phyloP scores from a whole-genome alignment of 2,113 vertebrate species.

The Speoplatyrhinus poulsoni region DNA sequence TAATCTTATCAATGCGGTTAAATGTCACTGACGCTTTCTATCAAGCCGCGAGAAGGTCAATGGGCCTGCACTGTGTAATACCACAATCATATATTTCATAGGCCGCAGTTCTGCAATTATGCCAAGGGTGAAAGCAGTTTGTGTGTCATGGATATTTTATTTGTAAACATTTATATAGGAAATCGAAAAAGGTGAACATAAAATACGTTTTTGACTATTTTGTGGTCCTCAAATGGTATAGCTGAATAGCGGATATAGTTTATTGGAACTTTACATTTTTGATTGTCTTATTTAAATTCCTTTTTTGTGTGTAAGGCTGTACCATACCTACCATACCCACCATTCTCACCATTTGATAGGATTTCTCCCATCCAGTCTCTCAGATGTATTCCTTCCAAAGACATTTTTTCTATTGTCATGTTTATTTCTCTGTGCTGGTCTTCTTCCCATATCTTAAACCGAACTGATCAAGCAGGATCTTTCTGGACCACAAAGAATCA shows the following conservation, averaged over 20 bases:
- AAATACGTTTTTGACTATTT: not conserved
- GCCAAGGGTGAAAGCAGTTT: not conserved
- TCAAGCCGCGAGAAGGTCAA: slow-evolving; percentile 64
- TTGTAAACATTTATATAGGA: slow-evolving; percentile 6
- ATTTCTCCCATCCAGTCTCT: not conserved
- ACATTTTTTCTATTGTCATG: not conserved
- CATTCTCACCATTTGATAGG: not conserved
- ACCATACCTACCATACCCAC: not conserved
- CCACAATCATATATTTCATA: slow-evolving; percentile 30
- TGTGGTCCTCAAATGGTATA: not conserved
- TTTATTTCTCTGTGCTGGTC: slow-evolving; percentile 11
- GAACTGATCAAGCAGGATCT: slow-evolving; percentile 12
- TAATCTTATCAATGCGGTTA: slow-evolving; percentile 56
- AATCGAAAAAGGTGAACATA: not conserved
- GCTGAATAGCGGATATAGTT: too few relatives aligned
- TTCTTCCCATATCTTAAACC: not conserved
- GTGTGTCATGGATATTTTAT: slow-evolving; percentile 4
- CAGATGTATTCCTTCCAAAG: too few relatives aligned
- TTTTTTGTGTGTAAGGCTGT: not conserved
- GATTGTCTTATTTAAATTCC: too few relatives aligned
- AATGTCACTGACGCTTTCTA: slow-evolving; percentile 60
- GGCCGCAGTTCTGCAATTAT: slow-evolving; percentile 7
- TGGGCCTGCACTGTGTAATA: slow-evolving; percentile 50
- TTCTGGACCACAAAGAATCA: slow-evolving; percentile 10
- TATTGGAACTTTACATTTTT: too few relatives aligned